Percentiles rank a stretch among this genome's conserved stretches.
Evolutionary conservation across 2,888 invertebrate genomes (phyloP).

Genomic region (Euzophera pinguis): DNA sequence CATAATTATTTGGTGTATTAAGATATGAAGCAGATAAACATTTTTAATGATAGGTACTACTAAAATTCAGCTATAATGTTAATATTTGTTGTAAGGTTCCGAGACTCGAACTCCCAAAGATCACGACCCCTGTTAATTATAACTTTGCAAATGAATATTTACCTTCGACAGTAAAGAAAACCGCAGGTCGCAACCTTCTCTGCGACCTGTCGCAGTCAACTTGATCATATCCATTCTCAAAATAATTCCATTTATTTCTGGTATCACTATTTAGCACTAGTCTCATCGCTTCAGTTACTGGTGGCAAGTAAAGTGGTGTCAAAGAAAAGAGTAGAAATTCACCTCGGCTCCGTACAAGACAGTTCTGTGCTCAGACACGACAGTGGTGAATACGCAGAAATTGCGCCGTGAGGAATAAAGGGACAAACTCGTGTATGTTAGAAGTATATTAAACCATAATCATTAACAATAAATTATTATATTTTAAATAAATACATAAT

Average conservation of each 20-base stretch:
- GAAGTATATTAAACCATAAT: conserved; percentile 43
- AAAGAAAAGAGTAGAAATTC: conserved; percentile 7
- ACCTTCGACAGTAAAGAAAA: conserved; percentile 18
- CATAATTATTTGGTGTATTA: not conserved
- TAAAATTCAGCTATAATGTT: conserved; percentile 21
- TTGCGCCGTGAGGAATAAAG: conserved; percentile 35
- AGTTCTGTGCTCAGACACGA: conserved; percentile 7
- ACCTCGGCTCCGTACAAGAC: conserved; percentile 6
- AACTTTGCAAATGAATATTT: conserved; percentile 17
- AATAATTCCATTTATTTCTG: conserved; percentile 7
- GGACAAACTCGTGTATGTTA: conserved; percentile 45
- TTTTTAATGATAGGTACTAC: conserved; percentile 9
- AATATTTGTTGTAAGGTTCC: conserved; percentile 15
- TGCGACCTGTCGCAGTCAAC: conserved; percentile 12
- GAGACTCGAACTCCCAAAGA: conserved; percentile 14
- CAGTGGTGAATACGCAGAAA: conserved; percentile 17
- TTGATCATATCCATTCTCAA: conserved; percentile 15
- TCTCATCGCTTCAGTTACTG: conserved; percentile 6
- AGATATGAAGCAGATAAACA: not conserved
- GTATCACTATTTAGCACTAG: not conserved
- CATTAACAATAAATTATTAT: conserved; percentile 36
- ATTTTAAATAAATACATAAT: conserved; percentile 27
- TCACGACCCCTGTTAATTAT: conserved; percentile 12
- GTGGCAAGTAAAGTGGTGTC: conserved; percentile 4
- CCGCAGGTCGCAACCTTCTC: conserved; percentile 14